Evolutionary conservation across 2,797 vertebrate species (phyloP), one percentile per base, ranked within the genome.

Genomic region (Pipistrellus nathusii): DNA sequence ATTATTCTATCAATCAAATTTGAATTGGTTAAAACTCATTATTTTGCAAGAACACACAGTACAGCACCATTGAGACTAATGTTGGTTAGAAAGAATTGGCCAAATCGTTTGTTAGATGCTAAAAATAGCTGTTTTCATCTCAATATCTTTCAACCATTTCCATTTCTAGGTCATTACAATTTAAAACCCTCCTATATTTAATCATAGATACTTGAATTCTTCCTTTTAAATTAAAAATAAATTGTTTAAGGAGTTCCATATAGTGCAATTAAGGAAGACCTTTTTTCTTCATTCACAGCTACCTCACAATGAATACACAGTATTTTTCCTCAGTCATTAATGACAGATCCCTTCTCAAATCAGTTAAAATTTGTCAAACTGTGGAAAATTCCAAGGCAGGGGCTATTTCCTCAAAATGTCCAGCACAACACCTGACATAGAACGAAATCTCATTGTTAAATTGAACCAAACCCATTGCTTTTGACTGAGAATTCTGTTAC

Each of bases 211-310:
- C 23, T 80, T 69, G 32, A 83, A 82, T 69, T 62, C 30, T 30
- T 82, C 41, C 51, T 86, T 71, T 76, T 25, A 88, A 94, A 35
- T 59, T 83, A 94, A 71, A 90, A 51, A 90, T 66, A 92, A 57
- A 73, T 85, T 51, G 15, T 71, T 76, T 30, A 76, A 69, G 46
- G 20, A 10, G 25, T 92, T 81, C 30, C 44, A 72, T 25, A 72
- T 9, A 59, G 18, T 72, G 10, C 9, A 77, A 76, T 77, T 64
- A 69, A 82, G 32, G 48, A 71, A 86, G 13, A 57, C 2, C 57
- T 66, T 48, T 81, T 38, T 71, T 89, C 77, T 66, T 71, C 21
- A 76, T 53, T 53, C 44, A 90, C 68, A 71, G 8, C 18, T 64
- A 9, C 8, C 53, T 82, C 44, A 82, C 14, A 76, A 14, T 69